Conservation (phyloP, 2,113 vertebrate species). For the Regulus satrapa region DNA sequence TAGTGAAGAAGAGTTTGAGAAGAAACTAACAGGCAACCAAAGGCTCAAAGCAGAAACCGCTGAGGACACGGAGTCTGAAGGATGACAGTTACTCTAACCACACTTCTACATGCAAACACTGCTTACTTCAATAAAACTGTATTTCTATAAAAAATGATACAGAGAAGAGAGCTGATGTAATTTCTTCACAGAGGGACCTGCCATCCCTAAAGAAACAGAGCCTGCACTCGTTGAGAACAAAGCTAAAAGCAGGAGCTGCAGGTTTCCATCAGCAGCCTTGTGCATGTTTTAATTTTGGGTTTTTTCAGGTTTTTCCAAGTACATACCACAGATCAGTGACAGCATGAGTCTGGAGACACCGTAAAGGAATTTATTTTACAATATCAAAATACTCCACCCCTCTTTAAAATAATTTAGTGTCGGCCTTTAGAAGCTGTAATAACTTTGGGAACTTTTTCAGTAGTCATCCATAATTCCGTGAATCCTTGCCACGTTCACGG, state of each 20-base stretch:
- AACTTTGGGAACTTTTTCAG: background rate
- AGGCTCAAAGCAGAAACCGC: background rate
- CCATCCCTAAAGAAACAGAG: background rate
- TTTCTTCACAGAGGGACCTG: background rate
- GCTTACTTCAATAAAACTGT: slow-evolving; percentile 8
- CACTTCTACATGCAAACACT: background rate
- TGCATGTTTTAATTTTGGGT: background rate
- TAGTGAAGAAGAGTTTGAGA: slow-evolving; percentile 89
- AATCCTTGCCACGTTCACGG: background rate
- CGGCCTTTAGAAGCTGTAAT: background rate
- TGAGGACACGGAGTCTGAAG: background rate
- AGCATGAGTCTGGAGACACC: background rate
- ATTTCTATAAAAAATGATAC: background rate
- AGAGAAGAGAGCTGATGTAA: background rate
- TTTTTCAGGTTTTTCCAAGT: background rate
- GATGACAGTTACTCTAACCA: background rate
- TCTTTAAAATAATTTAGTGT: slow-evolving; percentile 41
- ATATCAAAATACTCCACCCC: background rate
- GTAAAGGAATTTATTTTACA: background rate
- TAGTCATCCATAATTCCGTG: background rate
- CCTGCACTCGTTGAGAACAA: background rate
- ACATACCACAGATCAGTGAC: background rate
- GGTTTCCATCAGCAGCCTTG: background rate
- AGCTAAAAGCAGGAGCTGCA: background rate
- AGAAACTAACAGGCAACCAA: slow-evolving; percentile 67